Conservation (phyloP, 2,113 vertebrate species). For the Danionella cerebrum region DNA sequence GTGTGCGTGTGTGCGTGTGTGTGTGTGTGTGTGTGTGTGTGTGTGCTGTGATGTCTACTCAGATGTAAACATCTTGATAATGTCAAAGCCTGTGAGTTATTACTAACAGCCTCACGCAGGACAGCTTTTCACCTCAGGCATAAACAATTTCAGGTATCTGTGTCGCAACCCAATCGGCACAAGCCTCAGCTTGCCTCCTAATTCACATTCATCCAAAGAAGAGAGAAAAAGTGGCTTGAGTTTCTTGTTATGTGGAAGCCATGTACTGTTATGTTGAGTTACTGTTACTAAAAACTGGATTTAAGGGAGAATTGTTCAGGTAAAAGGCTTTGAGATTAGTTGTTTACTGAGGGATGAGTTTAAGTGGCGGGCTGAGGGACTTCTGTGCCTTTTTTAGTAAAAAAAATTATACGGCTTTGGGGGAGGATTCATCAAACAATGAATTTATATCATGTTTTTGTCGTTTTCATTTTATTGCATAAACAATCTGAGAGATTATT, state of each 20-base stretch:
- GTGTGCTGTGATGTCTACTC: background rate
- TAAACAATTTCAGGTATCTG: background rate
- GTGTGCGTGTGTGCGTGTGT: too few relatives aligned
- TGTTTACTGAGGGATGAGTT: background rate
- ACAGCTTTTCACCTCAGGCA: background rate
- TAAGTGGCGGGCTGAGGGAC: background rate
- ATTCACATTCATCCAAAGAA: background rate
- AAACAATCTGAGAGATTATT: too few relatives aligned
- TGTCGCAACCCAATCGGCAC: background rate
- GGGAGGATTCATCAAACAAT: too few relatives aligned
- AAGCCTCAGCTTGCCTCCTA: slow-evolving; percentile 3
- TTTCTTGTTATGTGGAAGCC: slow-evolving; percentile 12
- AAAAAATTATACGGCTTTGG: too few relatives aligned
- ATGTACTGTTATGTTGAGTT: background rate
- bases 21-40: too few relatives aligned
- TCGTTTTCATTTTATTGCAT: too few relatives aligned
- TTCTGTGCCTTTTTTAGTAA: too few relatives aligned
- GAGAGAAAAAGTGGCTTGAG: background rate
- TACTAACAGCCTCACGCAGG: background rate
- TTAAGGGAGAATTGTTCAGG: background rate
- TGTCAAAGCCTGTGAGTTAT: background rate
- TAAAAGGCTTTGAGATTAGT: background rate
- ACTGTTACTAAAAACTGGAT: background rate
- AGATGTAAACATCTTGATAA: background rate
- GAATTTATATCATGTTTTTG: too few relatives aligned